Conservation (phyloP, 1,140 invertebrate genomes). For the Argopecten irradians region DNA sequence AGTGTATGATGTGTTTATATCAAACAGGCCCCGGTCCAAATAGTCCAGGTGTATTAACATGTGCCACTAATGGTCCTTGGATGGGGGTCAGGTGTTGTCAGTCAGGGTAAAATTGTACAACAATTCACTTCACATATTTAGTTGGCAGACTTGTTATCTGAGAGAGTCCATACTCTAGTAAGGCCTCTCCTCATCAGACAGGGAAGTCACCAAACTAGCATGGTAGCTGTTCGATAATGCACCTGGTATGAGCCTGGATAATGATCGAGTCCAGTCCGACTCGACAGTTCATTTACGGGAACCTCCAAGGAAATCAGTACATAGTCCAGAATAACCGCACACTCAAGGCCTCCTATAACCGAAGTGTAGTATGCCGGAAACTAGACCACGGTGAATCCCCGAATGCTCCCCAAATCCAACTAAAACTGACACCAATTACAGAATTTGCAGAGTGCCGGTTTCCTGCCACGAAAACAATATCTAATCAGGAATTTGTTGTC, state of each 20-base stretch:
- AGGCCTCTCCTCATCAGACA: background rate
- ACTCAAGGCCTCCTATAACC: background rate
- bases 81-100: background rate
- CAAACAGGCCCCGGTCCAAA: background rate
- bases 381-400: background rate
- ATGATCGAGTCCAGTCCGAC: background rate
- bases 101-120: background rate
- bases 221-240: conserved; percentile 4
- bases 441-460: background rate
- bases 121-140: background rate
- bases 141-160: background rate
- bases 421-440: background rate
- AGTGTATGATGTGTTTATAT: background rate
- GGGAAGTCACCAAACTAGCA: background rate
- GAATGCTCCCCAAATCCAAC: background rate
- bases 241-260: conserved; percentile 6
- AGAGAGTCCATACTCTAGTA: background rate
- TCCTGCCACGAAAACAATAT: background rate
- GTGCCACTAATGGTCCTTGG: conserved; percentile 8
- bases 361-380: background rate
- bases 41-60: background rate
- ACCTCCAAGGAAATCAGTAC: background rate
- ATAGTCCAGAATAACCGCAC: background rate
- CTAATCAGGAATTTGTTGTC: background rate
- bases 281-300: background rate